Evolutionary conservation across 2,888 invertebrate genomes (phyloP).

Genomic region (Ichneumon xanthorius): DNA sequence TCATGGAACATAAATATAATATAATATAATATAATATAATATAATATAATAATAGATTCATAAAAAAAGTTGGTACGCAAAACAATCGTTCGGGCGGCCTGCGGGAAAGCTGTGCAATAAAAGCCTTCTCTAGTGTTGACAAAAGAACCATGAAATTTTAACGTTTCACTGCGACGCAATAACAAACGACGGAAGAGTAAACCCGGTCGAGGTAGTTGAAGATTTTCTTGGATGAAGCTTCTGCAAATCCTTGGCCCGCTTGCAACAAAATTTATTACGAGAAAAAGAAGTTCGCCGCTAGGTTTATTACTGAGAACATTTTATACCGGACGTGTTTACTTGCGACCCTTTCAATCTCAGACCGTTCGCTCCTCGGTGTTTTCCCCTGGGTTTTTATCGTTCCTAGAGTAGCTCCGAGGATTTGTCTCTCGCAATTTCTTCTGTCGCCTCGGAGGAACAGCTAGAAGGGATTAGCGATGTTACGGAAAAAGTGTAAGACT

Average conservation of each 20-base stretch:
- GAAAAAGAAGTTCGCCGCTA: slow-evolving; percentile 7
- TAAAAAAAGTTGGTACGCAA: not conserved
- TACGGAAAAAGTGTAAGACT: slow-evolving; percentile 1
- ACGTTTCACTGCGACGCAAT: not conserved
- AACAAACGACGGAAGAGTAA: slow-evolving; percentile 1
- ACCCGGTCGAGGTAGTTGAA: not conserved
- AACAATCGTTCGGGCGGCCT: not conserved
- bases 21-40: not conserved
- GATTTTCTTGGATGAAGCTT: not conserved
- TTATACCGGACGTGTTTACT: slow-evolving; percentile 22
- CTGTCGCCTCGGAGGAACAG: slow-evolving; percentile 22
- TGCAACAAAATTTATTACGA: slow-evolving; percentile 28
- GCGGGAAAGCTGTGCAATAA: not conserved
- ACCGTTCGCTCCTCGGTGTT: slow-evolving; percentile 24
- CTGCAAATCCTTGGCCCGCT: not conserved
- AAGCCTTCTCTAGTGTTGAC: not conserved
- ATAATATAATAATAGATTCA: too few species aligned
- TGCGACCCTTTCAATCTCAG: slow-evolving; percentile 31
- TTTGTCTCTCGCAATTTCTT: slow-evolving; percentile 47
- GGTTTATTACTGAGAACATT: slow-evolving; percentile 23
- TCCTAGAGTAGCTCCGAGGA: slow-evolving; percentile 26
- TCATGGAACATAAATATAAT: not conserved
- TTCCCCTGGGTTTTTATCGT: slow-evolving; percentile 29
- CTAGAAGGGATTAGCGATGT: slow-evolving; percentile 48
- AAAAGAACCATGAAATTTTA: not conserved